Evolutionary conservation across 2,113 vertebrate species (phyloP).

Genomic region (Sisor rabdophorus): DNA sequence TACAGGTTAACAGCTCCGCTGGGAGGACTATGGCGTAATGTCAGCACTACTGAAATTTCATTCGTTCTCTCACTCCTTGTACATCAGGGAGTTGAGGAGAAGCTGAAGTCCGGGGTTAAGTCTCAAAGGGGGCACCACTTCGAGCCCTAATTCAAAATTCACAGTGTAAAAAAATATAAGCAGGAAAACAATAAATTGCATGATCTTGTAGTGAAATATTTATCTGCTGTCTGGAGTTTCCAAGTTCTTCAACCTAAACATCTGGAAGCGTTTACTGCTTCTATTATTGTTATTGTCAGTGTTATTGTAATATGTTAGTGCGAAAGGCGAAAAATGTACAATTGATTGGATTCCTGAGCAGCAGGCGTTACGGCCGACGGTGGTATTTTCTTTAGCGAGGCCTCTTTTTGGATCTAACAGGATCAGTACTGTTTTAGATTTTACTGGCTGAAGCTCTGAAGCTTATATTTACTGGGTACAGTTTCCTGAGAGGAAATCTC

Average conservation of each 20-base stretch:
- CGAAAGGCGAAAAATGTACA: constrained; percentile 35
- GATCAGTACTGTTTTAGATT: constrained; percentile 43
- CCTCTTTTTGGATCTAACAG: not conserved
- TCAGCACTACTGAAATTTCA: constrained; percentile 21
- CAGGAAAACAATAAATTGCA: constrained; percentile 33
- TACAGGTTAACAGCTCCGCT: constrained; percentile 20
- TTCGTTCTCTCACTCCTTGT: constrained; percentile 11
- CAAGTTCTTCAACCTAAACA: constrained; percentile 37
- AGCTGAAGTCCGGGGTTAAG: not conserved
- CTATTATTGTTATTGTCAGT: constrained; percentile 28
- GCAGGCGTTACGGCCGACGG: constrained; percentile 40
- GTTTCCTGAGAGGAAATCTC: constrained; percentile 45
- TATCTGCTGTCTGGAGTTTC: constrained; percentile 34
- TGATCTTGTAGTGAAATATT: constrained; percentile 35
- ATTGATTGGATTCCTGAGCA: constrained; percentile 43
- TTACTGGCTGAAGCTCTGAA: constrained; percentile 56
- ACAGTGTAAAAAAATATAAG: constrained; percentile 32
- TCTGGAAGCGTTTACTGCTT: constrained; percentile 51
- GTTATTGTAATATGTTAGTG: constrained; percentile 41
- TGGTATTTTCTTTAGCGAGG: constrained; percentile 53
- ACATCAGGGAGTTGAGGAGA: not conserved
- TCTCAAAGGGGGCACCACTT: not conserved
- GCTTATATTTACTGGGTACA: constrained; percentile 60
- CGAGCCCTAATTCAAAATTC: not conserved
- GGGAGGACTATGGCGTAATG: constrained; percentile 12